phyloP scores from a whole-genome alignment of 2,888 invertebrate species.

The Diplolepis rosae region DNA sequence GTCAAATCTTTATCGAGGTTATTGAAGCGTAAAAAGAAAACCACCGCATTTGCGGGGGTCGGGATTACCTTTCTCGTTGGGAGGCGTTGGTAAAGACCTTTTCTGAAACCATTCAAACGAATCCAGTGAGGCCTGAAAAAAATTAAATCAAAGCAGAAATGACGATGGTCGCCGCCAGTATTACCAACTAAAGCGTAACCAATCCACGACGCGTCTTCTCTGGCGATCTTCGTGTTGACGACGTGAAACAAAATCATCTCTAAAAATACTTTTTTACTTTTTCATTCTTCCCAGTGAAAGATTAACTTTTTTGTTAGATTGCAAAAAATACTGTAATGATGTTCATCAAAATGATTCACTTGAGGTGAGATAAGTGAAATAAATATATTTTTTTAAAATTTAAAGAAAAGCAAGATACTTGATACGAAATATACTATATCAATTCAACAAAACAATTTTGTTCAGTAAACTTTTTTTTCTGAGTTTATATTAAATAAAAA shows the following conservation, averaged over 20 bases:
- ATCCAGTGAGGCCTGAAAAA: constrained; percentile 50
- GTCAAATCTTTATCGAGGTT: constrained; percentile 30
- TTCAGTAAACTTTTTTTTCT: no score
- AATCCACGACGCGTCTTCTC: background rate
- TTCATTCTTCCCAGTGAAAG: background rate
- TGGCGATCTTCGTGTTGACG: constrained; percentile 4
- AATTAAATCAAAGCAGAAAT: constrained; percentile 39
- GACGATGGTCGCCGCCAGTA: constrained; percentile 34
- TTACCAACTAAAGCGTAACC: constrained; percentile 21
- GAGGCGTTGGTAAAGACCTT: constrained; percentile 18
- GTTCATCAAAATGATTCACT: background rate
- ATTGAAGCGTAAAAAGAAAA: constrained; percentile 67
- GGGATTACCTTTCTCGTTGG: constrained; percentile 47
- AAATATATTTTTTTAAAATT: no score
- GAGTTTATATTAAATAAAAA: no score
- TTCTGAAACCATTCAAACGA: constrained; percentile 55
- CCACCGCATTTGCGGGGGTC: constrained; percentile 66
- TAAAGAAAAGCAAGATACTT: background rate
- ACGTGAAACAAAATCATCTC: constrained; percentile 7
- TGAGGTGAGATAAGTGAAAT: background rate
- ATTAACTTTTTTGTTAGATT: background rate
- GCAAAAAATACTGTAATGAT: background rate
- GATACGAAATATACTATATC: no score
- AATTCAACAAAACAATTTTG: no score
- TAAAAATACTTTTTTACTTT: background rate